Evolutionary conservation across 2,888 invertebrate genomes (phyloP), one percentile per base, ranked within the genome.

Genomic region (Gymnoscelis rufifasciata): DNA sequence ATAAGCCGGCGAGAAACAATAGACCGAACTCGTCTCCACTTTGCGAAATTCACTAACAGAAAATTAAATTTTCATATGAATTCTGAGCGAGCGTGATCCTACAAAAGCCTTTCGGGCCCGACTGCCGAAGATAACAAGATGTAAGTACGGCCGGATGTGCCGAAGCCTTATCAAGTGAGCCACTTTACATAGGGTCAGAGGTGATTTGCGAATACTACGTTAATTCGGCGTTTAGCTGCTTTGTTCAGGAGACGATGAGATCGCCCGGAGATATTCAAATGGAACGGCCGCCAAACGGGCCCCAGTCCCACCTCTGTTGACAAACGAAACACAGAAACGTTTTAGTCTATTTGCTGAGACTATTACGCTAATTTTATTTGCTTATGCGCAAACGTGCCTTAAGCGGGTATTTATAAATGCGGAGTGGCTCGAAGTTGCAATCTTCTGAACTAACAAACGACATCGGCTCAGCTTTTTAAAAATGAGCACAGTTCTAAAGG

Each of bases 61-160:
- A 82, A 81, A 84, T 84, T 84, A 75, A 84, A 83, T 83, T 82
- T 86, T 84, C 83, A 81, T 83, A 83, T 78, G 79, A 80, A 80
- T 83, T 78, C 69, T 57, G 69, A 67, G 74, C 66, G 63, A 65
- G 69, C 67, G 71, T 74, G 76, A 83, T 82, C 80, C 78, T 67
- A 75, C 73, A 72, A 79, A 80, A 83, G 81, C 78, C 74, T 77
- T 77, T 74, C 62, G 68, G 71, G 70, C 66, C 70, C 65, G 68
- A 72, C 72, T 74, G 62, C 69, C 70, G 68, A 73, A 80, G 79
- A 82, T 80, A 79, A 79, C 78, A 74, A 76, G 77, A 76, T 76
- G 75, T 78, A 78, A 79, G 76, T 75, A 77, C 65, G 71, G 69
- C 67, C 60, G 70, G 71, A 71, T 78, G 66, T 71, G 66, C 71